Percentiles rank a stretch among this genome's conserved stretches.
Conservation (phyloP, 2,113 vertebrate genomes). For the Pionites leucogaster region DNA sequence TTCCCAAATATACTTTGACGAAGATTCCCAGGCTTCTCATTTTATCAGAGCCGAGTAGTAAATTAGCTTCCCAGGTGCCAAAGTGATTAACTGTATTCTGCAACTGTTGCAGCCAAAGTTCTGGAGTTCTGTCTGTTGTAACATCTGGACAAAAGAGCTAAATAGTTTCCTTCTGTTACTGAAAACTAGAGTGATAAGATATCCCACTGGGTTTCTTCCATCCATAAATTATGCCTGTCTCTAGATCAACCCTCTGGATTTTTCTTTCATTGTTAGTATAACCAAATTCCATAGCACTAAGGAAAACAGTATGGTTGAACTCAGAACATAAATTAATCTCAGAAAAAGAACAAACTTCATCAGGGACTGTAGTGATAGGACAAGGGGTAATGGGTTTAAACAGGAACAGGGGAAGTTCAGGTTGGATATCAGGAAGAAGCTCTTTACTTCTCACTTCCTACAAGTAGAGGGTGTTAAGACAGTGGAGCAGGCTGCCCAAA, state of each 20-base stretch:
- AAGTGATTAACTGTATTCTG: neutral
- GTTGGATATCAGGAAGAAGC: neutral
- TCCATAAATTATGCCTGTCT: neutral
- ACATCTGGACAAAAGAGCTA: neutral
- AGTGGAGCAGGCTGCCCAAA: neutral
- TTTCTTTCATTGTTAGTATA: conserved; percentile 4
- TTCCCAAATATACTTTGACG: neutral
- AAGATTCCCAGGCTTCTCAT: neutral
- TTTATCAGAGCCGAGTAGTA: conserved; percentile 6
- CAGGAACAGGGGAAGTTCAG: neutral
- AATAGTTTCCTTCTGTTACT: neutral
- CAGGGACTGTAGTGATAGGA: neutral
- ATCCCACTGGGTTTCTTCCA: neutral
- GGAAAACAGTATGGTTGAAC: neutral
- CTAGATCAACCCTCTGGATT: neutral
- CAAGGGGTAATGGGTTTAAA: neutral
- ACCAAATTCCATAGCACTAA: neutral
- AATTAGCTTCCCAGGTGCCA: neutral
- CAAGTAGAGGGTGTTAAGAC: neutral
- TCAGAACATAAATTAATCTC: conserved; percentile 9
- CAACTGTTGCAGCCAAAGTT: neutral
- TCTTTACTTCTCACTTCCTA: neutral
- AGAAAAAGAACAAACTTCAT: conserved; percentile 7
- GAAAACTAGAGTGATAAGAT: neutral
- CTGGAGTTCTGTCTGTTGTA: neutral